Percentiles rank a stretch among this genome's conserved stretches.
Evolutionary conservation across 2,113 vertebrate species (phyloP).

Genomic region (Felis catus): DNA sequence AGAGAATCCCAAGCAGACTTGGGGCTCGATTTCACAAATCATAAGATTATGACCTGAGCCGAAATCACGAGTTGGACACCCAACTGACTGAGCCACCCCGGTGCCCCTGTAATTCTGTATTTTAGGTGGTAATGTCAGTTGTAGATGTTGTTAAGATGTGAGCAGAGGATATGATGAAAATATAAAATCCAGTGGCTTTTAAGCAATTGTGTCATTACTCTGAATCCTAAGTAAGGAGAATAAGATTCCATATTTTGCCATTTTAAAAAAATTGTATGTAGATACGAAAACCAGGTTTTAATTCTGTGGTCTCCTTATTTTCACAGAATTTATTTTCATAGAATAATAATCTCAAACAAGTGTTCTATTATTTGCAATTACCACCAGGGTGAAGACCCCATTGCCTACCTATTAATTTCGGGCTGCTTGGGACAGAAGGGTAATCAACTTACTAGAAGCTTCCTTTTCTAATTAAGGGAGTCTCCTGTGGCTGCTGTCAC

Average conservation of each 20-base stretch:
- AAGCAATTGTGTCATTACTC: neutral
- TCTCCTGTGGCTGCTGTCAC: neutral
- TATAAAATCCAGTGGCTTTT: neutral
- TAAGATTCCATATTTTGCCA: neutral
- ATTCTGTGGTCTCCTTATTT: slow-evolving; percentile 6
- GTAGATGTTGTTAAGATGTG: neutral
- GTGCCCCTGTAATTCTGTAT: neutral
- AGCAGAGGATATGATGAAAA: neutral
- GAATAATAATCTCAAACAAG: neutral
- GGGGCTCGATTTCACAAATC: too few relatives aligned
- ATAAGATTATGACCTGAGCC: too few relatives aligned
- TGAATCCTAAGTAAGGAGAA: neutral
- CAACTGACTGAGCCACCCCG: too few relatives aligned
- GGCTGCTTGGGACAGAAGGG: neutral
- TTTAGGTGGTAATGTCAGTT: neutral
- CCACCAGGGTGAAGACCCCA: neutral
- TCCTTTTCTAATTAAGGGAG: neutral
- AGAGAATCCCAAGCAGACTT: too few relatives aligned
- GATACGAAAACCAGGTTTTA: neutral
- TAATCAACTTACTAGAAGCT: neutral
- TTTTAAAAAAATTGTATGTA: neutral
- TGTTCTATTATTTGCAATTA: neutral
- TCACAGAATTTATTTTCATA: slow-evolving; percentile 26
- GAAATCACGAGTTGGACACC: too few relatives aligned
- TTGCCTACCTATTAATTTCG: neutral